These are phyloP conservation scores for Erythrocebus patas DNA, from an alignment of 2,113 vertebrate species.

Conservation along the genomic window DNA sequence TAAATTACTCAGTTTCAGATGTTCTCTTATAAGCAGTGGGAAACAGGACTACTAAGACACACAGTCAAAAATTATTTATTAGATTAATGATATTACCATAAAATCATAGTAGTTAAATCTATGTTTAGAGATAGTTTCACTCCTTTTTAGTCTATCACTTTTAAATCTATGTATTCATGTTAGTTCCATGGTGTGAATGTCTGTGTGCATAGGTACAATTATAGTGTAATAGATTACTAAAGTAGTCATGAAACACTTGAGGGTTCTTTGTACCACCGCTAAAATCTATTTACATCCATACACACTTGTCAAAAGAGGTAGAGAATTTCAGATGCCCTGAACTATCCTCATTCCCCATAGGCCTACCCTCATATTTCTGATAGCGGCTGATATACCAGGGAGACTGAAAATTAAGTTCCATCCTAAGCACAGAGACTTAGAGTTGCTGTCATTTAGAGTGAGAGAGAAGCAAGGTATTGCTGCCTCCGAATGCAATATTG, in stretches of 20 bases:
- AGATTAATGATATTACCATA: rapidly evolving
- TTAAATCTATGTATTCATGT: rapidly evolving
- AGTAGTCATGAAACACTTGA: not conserved
- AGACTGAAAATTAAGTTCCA: not conserved
- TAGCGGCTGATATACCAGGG: not conserved
- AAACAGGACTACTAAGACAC: not conserved
- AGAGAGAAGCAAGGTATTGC: not conserved
- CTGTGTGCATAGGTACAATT: not conserved
- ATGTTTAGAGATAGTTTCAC: rapidly evolving
- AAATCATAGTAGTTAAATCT: rapidly evolving
- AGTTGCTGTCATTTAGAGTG: not conserved
- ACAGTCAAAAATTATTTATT: not conserved
- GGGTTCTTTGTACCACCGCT: not conserved
- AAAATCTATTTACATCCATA: not conserved
- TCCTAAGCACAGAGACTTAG: not conserved
- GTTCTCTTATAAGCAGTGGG: not conserved
- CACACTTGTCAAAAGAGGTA: not conserved
- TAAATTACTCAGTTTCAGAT: not conserved
- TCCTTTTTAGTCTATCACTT: rapidly evolving
- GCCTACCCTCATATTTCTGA: not conserved
- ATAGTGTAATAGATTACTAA: not conserved
- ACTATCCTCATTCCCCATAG: not conserved
- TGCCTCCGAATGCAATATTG: not conserved
- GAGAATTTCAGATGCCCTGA: not conserved
- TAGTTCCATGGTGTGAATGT: rapidly evolving